A percentile compares a stretch with the other conserved stretches of the same genome.
phyloP scores from a whole-genome alignment of 1,140 invertebrate species.

The Magallana gigas region DNA sequence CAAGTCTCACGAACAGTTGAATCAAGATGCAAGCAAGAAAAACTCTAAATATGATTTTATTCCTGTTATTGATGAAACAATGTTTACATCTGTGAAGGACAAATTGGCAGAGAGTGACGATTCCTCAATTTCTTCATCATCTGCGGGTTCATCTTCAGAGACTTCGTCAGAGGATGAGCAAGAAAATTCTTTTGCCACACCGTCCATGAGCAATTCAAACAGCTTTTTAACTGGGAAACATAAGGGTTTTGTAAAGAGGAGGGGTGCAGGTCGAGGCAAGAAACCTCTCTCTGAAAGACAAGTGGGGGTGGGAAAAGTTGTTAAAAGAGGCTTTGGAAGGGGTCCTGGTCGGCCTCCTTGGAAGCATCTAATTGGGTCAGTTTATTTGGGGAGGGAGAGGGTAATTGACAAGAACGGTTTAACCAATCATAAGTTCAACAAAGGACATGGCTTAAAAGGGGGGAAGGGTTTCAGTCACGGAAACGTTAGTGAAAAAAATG shows the following conservation, averaged over 20 bases:
- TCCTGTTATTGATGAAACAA: constrained; percentile 44
- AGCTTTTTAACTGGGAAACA: constrained; percentile 1
- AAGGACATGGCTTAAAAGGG: constrained; percentile 58
- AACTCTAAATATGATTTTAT: constrained; percentile 49
- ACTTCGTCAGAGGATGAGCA: constrained; percentile 1
- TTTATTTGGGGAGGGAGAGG: constrained; percentile 26
- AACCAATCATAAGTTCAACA: constrained; percentile 12
- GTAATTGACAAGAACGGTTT: not conserved
- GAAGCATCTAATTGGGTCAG: constrained; percentile 32
- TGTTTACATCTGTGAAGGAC: constrained; percentile 43
- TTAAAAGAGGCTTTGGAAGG: constrained; percentile 52
- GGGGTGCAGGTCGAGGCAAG: constrained; percentile 55
- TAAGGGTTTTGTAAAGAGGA: constrained; percentile 44
- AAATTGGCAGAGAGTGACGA: constrained; percentile 39
- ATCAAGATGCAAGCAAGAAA: constrained; percentile 53
- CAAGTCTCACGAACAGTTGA: constrained; percentile 63
- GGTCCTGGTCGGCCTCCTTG: constrained; percentile 42
- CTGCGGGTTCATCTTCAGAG: not conserved
- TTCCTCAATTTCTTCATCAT: constrained; percentile 20
- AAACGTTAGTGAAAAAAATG: constrained; percentile 24
- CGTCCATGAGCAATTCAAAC: constrained; percentile 2
- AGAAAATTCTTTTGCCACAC: not conserved
- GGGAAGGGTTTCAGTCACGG: constrained; percentile 53
- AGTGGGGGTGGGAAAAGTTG: constrained; percentile 22
- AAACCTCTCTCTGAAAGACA: constrained; percentile 21